These are phyloP conservation scores for Entomobrya proxima DNA, from an alignment of 2,888 invertebrate genomes.

Conservation along the genomic window DNA sequence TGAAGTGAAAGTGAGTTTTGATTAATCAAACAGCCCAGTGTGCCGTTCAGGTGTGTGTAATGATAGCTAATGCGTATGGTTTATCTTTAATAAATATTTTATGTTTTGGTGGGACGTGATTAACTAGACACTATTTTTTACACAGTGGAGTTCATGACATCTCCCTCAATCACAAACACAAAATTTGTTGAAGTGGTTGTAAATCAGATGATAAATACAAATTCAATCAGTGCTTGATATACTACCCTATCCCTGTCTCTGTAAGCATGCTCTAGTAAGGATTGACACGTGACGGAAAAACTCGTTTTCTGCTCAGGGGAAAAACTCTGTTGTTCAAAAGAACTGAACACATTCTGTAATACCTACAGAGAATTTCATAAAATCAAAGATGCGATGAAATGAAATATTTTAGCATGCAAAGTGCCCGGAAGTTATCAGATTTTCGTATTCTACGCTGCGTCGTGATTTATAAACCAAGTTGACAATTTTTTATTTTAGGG, in stretches of 20 bases:
- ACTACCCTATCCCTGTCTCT: neutral
- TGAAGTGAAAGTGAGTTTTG: too few relatives aligned
- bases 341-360: too few relatives aligned
- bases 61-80: neutral
- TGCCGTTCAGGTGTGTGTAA: neutral
- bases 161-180: neutral
- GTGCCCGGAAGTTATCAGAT: conserved; percentile 4
- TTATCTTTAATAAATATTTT: neutral
- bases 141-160: neutral
- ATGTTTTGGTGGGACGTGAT: neutral
- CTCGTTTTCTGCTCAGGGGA: neutral
- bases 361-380: neutral
- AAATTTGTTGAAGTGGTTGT: neutral
- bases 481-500: neutral
- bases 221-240: neutral
- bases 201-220: neutral
- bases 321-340: too few relatives aligned
- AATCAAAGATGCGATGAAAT: neutral
- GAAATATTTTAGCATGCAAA: neutral
- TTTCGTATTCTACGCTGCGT: neutral
- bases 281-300: neutral
- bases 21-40: neutral
- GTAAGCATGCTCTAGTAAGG: too few relatives aligned
- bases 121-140: neutral
- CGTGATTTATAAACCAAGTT: neutral